Base-by-base conservation (phyloP, 1,140 invertebrate species). In the Tribolium madens region DNA sequence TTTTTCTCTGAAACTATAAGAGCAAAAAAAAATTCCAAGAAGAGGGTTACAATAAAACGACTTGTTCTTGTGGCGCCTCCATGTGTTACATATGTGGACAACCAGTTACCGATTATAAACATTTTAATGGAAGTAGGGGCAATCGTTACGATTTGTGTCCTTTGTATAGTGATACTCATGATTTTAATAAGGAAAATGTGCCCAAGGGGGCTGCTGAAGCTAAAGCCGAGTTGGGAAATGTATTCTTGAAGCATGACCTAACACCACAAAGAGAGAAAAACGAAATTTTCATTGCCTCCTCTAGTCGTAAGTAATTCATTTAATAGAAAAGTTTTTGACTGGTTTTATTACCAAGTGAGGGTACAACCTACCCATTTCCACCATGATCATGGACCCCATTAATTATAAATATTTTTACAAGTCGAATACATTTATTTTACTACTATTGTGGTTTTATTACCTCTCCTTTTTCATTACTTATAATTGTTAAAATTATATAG, bases 11-110 rank as follows among this genome's bases (percentile, higher is more conserved):
- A n/a, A n/a, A n/a, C n/a, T n/a, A n/a, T n/a, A n/a, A n/a, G n/a
- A n/a, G n/a, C n/a, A n/a, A n/a, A n/a, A n/a, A n/a, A n/a, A n/a
- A n/a, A n/a, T 87, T 90, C 70, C 93, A 93, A 84, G 87, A 88
- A 69, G 87, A 87, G 70, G 93, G 93, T 1, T 93, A 92, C 80
- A 93, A 94, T 79, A 92, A 91, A 82, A 93, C 93, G 88, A 89
- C 86, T 2, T 94, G 93, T 85, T 50, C 83, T 0, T 94, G 92
- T 87, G 92, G 91, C 0, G 89, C 91, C 0, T 85, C 83, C 3
- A 92, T 92, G 89, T 94, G 93, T 83, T 93, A 93, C 80, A 81
- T 93, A 2, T 93, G 92, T 82, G 86, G 89, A 10, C 81, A 88
- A 80, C 86, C 88, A 10, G 85, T 91, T n/a, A 87, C 84, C 2